Evolutionary conservation across 2,797 vertebrate genomes (phyloP).

Genomic region (Pangasius krempfi): DNA sequence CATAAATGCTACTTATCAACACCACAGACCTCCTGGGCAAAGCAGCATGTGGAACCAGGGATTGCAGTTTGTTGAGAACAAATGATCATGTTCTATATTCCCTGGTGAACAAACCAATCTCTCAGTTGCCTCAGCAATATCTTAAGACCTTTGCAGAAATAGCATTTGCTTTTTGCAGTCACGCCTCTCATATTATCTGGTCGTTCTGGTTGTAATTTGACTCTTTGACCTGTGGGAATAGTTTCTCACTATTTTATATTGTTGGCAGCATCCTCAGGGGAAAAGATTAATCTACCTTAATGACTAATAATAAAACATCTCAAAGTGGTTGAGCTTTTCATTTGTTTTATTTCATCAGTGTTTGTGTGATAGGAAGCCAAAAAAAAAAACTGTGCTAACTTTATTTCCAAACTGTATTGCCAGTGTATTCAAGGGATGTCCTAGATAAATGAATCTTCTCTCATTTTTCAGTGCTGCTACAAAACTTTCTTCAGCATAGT

Average conservation of each 20-base stretch:
- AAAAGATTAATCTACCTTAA: constrained; percentile 1
- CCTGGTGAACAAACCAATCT: constrained; percentile 27
- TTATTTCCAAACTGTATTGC: not conserved
- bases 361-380: not conserved
- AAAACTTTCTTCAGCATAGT: constrained; percentile 11
- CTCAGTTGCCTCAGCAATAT: constrained; percentile 30
- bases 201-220: not conserved
- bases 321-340: not conserved
- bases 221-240: constrained; percentile 10
- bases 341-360: not conserved
- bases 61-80: constrained; percentile 21
- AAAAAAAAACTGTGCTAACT: not conserved
- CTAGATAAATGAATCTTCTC: not conserved
- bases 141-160: constrained; percentile 2
- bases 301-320: not conserved
- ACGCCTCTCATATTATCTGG: not conserved
- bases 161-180: not conserved
- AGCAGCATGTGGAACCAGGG: not conserved
- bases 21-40: not conserved
- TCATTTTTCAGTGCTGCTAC: constrained; percentile 23
- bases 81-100: constrained; percentile 19
- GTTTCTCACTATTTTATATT: constrained; percentile 1
- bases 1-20: constrained; percentile 35
- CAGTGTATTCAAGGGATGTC: not conserved
- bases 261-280: not conserved